Conservation (phyloP, 2,888 invertebrate genomes). For the Disparrhopalites patrizii region DNA sequence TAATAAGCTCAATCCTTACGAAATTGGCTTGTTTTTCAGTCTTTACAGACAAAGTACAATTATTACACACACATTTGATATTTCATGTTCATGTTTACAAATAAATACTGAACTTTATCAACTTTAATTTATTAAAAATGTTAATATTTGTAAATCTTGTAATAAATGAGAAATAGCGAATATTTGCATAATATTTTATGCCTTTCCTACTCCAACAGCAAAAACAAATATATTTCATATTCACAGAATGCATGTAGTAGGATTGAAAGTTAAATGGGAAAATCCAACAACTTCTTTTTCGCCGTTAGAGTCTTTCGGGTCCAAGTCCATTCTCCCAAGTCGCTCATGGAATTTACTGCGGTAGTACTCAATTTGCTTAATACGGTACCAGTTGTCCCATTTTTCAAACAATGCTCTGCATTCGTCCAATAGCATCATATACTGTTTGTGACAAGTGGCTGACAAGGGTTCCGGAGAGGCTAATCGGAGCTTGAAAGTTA, state of each 20-base stretch:
- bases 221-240: neutral
- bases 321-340: neutral
- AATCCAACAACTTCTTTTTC: neutral
- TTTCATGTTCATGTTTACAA: too few relatives aligned
- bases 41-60: too few relatives aligned
- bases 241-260: neutral
- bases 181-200: too few relatives aligned
- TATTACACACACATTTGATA: too few relatives aligned
- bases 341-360: constrained; percentile 1
- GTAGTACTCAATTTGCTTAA: constrained; percentile 29
- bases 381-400: constrained; percentile 37
- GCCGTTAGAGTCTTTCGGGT: neutral
- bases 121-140: neutral
- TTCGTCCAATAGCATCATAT: constrained; percentile 25
- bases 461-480: neutral
- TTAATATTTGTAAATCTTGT: neutral
- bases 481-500: constrained; percentile 31
- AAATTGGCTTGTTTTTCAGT: too few relatives aligned
- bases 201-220: too few relatives aligned
- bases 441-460: constrained; percentile 22
- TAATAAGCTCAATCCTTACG: too few relatives aligned
- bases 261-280: neutral
- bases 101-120: too few relatives aligned
- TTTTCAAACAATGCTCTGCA: constrained; percentile 30
- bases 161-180: too few relatives aligned